Percentiles rank a stretch among this genome's conserved stretches.
These are phyloP conservation scores for Pseudopleuronectes americanus DNA, from an alignment of 2,797 vertebrate species.

Conservation along the genomic window DNA sequence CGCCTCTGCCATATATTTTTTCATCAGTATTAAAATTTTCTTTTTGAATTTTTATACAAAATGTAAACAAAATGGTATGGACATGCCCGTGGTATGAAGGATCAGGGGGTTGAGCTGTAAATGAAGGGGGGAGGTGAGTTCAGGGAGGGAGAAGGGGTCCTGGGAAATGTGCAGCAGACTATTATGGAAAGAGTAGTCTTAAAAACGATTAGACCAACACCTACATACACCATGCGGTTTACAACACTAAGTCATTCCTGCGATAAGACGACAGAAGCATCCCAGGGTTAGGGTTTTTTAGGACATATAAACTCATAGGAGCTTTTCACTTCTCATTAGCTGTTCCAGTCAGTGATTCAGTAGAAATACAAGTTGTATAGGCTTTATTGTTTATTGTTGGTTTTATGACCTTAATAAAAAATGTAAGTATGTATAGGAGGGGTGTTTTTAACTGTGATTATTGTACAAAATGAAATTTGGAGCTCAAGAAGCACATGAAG, in stretches of 20 bases:
- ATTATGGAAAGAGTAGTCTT: conserved; percentile 84
- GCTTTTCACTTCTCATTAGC: conserved; percentile 95
- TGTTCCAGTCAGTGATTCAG: conserved; percentile 94
- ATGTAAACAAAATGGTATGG: conserved; percentile 88
- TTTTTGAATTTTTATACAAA: conserved; percentile 88
- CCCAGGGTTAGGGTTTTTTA: conserved; percentile 90
- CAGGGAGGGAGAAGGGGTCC: conserved; percentile 76
- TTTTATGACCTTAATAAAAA: conserved; percentile 96
- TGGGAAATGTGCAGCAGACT: conserved; percentile 83
- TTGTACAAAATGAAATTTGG: conserved; percentile 97
- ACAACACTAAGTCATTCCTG: conserved; percentile 91
- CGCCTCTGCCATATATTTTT: conserved; percentile 86
- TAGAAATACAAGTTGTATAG: conserved; percentile 96
- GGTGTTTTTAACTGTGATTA: conserved; percentile 99
- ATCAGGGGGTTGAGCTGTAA: conserved; percentile 85
- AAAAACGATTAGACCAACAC: conserved; percentile 55
- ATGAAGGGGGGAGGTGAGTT: conserved; percentile 80
- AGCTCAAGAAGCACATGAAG: conserved; percentile 97
- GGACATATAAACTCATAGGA: conserved; percentile 92
- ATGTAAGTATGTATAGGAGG: conserved; percentile 99
- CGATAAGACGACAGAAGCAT: conserved; percentile 82
- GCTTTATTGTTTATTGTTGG: conserved; percentile 97
- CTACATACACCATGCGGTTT: conserved; percentile 87
- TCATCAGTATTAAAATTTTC: conserved; percentile 91
- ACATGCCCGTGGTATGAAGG: conserved; percentile 90